Percentiles rank a stretch among this genome's conserved stretches.
phyloP scores from a whole-genome alignment of 1,140 invertebrate genomes.

The Drosophila ercepeae region DNA sequence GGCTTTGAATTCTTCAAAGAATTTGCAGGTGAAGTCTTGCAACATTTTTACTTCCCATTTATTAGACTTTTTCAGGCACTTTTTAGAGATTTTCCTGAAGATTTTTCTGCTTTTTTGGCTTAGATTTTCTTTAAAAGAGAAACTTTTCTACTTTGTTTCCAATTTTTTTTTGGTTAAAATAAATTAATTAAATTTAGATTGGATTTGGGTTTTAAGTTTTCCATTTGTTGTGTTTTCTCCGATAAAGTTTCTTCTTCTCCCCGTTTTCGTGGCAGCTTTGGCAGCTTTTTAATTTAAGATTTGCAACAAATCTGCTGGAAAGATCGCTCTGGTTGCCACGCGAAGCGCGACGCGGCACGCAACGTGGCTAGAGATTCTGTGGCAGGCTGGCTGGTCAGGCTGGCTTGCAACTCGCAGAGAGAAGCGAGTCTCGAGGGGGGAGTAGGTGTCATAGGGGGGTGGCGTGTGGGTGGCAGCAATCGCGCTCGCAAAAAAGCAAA shows the following conservation, averaged over 20 bases:
- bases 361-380: slow-evolving; percentile 1
- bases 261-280: background rate
- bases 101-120: no score
- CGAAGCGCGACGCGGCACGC: slow-evolving; percentile 39
- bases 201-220: no score
- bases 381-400: background rate
- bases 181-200: no score
- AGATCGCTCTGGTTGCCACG: slow-evolving; percentile 52
- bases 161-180: no score
- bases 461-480: slow-evolving; percentile 47
- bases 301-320: slow-evolving; percentile 16
- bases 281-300: background rate
- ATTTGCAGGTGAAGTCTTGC: no score
- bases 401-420: background rate
- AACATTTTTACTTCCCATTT: no score
- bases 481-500: slow-evolving; percentile 74
- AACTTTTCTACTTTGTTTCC: no score
- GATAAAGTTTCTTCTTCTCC: background rate
- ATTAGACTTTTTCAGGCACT: no score
- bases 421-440: slow-evolving; percentile 41
- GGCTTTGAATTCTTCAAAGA: slow-evolving; percentile 2
- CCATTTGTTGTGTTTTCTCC: background rate
- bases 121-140: no score
- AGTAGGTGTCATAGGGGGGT: slow-evolving; percentile 29
- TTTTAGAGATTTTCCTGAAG: no score